Evolutionary conservation across 2,888 invertebrate species (phyloP), one percentile per base, ranked within the genome.

Genomic region (Hyppa rectilinea): DNA sequence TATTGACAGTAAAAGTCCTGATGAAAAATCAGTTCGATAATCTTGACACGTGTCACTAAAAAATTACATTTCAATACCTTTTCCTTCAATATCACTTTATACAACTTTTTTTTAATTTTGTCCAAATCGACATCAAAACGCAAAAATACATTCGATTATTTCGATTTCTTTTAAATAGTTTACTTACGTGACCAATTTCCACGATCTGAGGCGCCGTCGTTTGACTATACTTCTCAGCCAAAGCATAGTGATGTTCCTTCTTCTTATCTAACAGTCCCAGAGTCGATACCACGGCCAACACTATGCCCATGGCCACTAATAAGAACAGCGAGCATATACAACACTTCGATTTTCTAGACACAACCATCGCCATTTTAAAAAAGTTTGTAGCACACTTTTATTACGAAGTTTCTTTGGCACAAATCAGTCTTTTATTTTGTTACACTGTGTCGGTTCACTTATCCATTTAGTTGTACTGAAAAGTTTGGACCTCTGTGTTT

Each of bases 331-430:
- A 88, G 82, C 90, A 91, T 65, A 94, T 87, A 75, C 92, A 94
- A 75, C 93, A 80, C 90, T 94, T 95, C 0, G 92, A 90, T 78
- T 92, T 92, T 38, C 86, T 87, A 1, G 95, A 93, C 65, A 94
- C 90, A 10, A 94, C 94, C 93, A 94, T 94, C 63, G 95, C 94
- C 95, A 95, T 95, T 61, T 73, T 64, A 14, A 5, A 34, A 49
- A 61, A 72, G 59, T 70, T 74, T 75, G 26, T 60, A 52, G 62
- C 70, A 61, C 81, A 74, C 36, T 62, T 70, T 38, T 75, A 38
- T 29, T 40, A 75, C 14, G 56, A 55, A 59, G 60, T 64, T 66
- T 68, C 26, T 85, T 76, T 83, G 79, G 79, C 83, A 84, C 80
- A 53, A 65, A 60, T 78, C 80, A 85, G 86, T 84, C 80, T 83